phyloP scores from a whole-genome alignment of 2,888 invertebrate genomes.

The Polyploca ridens region DNA sequence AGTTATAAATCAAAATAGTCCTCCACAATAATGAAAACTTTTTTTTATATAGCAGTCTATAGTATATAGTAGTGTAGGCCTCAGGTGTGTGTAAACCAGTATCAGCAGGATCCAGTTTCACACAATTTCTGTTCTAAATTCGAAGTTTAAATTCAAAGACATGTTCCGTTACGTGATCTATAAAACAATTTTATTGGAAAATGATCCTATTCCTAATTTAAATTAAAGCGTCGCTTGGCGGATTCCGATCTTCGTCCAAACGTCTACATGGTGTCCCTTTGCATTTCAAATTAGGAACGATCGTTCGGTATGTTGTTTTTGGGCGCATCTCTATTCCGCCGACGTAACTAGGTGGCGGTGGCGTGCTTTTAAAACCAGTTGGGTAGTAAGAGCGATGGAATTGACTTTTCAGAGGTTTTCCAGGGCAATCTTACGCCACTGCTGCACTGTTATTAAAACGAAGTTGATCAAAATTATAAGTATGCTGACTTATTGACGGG shows the following conservation, averaged over 20 bases:
- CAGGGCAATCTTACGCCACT: too few species aligned
- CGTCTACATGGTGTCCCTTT: slow-evolving; percentile 32
- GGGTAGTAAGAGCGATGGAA: not conserved
- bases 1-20: too few species aligned
- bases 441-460: too few species aligned
- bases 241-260: slow-evolving; percentile 21
- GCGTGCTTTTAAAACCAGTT: not conserved
- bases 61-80: too few species aligned
- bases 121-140: not conserved
- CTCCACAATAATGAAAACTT: too few species aligned
- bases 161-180: not conserved
- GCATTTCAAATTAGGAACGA: slow-evolving; percentile 43
- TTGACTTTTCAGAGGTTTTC: too few species aligned
- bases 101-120: not conserved
- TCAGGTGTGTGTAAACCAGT: too few species aligned
- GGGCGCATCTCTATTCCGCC: slow-evolving; percentile 22
- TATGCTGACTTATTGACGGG: too few species aligned
- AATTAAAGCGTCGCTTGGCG: slow-evolving; percentile 16
- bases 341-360: slow-evolving; percentile 5
- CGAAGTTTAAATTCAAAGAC: not conserved
- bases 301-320: slow-evolving; percentile 35
- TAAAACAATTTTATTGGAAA: not conserved
- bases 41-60: too few species aligned
- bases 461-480: too few species aligned
- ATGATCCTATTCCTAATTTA: not conserved